Base-by-base conservation (phyloP, 53 echinoderm and acorn worm species). In the Actinopyga echinites region DNA sequence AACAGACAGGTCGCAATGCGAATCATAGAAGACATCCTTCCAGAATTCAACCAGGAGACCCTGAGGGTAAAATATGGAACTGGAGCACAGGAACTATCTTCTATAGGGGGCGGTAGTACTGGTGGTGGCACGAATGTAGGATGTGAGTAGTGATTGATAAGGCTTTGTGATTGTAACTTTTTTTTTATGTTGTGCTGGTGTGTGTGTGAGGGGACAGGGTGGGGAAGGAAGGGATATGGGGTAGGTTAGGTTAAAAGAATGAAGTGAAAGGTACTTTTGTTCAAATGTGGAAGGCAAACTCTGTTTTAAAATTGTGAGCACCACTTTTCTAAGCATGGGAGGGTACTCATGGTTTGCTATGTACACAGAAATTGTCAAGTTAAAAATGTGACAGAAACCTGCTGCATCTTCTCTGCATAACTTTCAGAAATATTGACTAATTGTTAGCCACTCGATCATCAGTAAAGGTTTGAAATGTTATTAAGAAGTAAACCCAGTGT, bases 1-100 rank as follows among this genome's bases (percentile, higher is more conserved):
- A 4, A 59, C 40, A n/a, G 63, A 21, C 88, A 82, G 24, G 59
- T 88, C 8, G 88, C 88, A 6, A 88, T 88, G 88, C 65, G 88
- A 23, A 88, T 88, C 66, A 75, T 78, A 13, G 65, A 80, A 11
- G 83, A 64, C 15, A 62, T 53, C 11, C 88, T 88, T 0, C 74
- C 88, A 17, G 59, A 45, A 15, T n/a, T 22, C 20, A 75, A 62
- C 25, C 65, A 75, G 68, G 88, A 88, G 64, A 17, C 65, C 0
- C 64, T 88, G 25, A 24, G 77, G 1, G 13, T 17, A 30, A 77
- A 30, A 56, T 77, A 30, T 77, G 77, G 77, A 56, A 55, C 56
- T 49, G 55, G 55, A 10, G 77, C 77, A 28, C 77, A 55, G 77
- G 77, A 77, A 30, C 56, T 77, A 6, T 17, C 32, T 13, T 49